Evolutionary conservation across 2,888 invertebrate species (phyloP), one percentile per base, ranked within the genome.

Genomic region (Molanna angustata): DNA sequence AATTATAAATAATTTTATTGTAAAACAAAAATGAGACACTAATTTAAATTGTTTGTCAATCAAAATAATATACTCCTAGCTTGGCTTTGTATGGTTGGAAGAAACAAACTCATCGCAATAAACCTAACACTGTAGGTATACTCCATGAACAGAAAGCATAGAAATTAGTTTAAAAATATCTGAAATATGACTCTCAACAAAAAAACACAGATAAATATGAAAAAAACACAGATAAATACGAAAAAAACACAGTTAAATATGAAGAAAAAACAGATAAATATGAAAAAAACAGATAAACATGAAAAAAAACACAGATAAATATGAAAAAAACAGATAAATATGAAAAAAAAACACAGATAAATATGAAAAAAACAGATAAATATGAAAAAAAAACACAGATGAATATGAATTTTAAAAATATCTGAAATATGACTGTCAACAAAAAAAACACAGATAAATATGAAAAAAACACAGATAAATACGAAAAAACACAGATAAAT

Each of bases 281-380:
- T 35, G 35, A n/a, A n/a, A 35, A 35, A 35, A 4, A 35, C 13
- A 35, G 9, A n/a, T 35, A n/a, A n/a, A n/a, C 4, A 4, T 35
- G 35, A 9, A n/a, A n/a, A n/a, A n/a, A n/a, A 4, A n/a, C 4
- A 35, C 4, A 35, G n/a, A 35, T 35, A n/a, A 35, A 35, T n/a
- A 4, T 35, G n/a, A 35, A 35, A 11, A n/a, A 11, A n/a, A 35
- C 35, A 35, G 9, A 35, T 35, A n/a, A n/a, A 35, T 35, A n/a
- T 35, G 14, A 9, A 35, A 7, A 11, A 9, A 35, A 35, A 35
- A 35, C 4, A 27, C 11, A 27, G 27, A 27, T 27, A 11, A 27
- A 27, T 27, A 11, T 27, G 27, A 27, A 27, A 7, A 11, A 7
- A 11, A 27, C 27, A 27, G 27, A 27, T 27, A 27, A 27, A 27